A percentile compares a stretch with the other conserved stretches of the same genome.
Conservation (phyloP, 2,113 vertebrate genomes). For the Acrocephalus arundinaceus region DNA sequence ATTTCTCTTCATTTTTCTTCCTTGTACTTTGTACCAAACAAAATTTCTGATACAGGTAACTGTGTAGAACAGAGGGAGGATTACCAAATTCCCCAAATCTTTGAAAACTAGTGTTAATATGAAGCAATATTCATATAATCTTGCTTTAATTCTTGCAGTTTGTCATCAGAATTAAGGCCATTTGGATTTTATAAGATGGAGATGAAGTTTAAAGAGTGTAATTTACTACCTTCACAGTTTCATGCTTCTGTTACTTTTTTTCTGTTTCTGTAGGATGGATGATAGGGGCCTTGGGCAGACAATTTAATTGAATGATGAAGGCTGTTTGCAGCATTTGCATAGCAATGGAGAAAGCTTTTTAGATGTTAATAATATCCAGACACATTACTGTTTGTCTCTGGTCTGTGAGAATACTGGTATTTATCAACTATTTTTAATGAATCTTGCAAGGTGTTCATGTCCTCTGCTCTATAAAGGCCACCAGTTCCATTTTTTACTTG, state of each 20-base stretch:
- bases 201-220: slow-evolving; percentile 35
- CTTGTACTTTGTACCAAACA: not conserved
- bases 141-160: not conserved
- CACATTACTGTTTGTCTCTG: not conserved
- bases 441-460: not conserved
- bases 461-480: not conserved
- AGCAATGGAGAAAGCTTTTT: not conserved
- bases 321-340: slow-evolving; percentile 8
- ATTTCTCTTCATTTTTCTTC: not conserved
- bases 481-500: not conserved
- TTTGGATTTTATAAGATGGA: slow-evolving; percentile 41
- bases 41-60: not conserved
- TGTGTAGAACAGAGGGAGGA: not conserved
- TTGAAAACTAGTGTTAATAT: not conserved
- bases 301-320: slow-evolving; percentile 54
- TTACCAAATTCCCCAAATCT: slow-evolving; percentile 28
- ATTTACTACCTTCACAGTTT: slow-evolving; percentile 22
- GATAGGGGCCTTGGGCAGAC: slow-evolving; percentile 26
- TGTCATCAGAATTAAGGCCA: slow-evolving; percentile 28
- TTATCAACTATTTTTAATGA: not conserved
- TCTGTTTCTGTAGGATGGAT: slow-evolving; percentile 31
- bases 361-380: not conserved
- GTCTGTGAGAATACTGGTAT: not conserved
- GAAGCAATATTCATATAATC: not conserved
- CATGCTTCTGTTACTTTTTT: not conserved